Percentiles rank a stretch among this genome's conserved stretches.
Conservation (phyloP, 1,140 invertebrate genomes). For the Drosophila ananassae region DNA sequence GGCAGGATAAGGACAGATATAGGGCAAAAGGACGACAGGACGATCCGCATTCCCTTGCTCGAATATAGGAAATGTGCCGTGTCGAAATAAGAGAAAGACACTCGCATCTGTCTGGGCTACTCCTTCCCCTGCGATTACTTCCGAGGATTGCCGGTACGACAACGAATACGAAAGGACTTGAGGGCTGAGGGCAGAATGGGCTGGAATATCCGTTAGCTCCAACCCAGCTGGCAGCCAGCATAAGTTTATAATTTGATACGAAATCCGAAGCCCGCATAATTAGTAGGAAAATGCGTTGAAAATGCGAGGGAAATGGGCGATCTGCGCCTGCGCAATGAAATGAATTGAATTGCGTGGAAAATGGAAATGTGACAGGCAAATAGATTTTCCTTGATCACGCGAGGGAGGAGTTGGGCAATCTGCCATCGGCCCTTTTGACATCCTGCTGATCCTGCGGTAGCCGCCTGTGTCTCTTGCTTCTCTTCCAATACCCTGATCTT, state of each 20-base stretch:
- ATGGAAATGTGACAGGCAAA: slow-evolving; percentile 6
- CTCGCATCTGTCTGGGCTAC: slow-evolving; percentile 45
- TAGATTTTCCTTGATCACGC: slow-evolving; percentile 40
- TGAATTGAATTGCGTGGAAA: slow-evolving; percentile 14
- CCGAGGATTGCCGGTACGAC: slow-evolving; percentile 1
- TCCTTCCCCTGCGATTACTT: slow-evolving; percentile 8
- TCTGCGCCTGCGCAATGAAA: slow-evolving; percentile 35
- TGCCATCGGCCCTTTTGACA: slow-evolving; percentile 10
- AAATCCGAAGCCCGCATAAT: slow-evolving; percentile 70
- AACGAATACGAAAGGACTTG: slow-evolving; percentile 12
- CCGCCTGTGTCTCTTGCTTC: slow-evolving; percentile 7
- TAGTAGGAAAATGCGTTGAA: slow-evolving; percentile 54
- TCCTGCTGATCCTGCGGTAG: slow-evolving; percentile 42
- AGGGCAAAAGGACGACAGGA: slow-evolving; percentile 13
- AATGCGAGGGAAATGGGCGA: slow-evolving; percentile 21
- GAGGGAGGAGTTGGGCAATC: slow-evolving; percentile 30
- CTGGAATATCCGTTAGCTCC: slow-evolving; percentile 47
- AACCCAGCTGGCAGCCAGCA: slow-evolving; percentile 73
- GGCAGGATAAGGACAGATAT: neutral
- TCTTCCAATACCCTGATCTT: neutral
- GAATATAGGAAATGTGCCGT: slow-evolving; percentile 45
- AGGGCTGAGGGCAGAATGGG: slow-evolving; percentile 26
- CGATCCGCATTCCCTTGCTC: slow-evolving; percentile 56
- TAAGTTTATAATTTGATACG: slow-evolving; percentile 67
- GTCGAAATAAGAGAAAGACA: slow-evolving; percentile 17